phyloP scores from a whole-genome alignment of 2,797 vertebrate genomes.

The Psittacula echo region DNA sequence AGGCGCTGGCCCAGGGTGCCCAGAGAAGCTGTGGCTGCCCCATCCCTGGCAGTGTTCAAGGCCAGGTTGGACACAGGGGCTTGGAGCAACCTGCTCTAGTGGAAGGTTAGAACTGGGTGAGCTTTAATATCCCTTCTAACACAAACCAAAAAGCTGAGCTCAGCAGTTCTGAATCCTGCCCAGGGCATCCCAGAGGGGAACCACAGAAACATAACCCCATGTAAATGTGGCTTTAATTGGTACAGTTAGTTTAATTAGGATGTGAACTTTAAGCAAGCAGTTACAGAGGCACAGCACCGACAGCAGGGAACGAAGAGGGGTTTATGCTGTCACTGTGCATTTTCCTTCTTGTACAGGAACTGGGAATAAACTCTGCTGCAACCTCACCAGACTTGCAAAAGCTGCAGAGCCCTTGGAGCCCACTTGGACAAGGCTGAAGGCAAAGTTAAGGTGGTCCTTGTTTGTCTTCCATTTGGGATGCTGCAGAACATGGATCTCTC shows the following conservation, averaged over 20 bases:
- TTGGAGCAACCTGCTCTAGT: not conserved
- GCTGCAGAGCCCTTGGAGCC: not conserved
- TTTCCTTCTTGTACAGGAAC: not conserved
- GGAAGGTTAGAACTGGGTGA: not conserved
- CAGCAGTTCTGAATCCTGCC: not conserved
- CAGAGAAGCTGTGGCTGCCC: too few species aligned
- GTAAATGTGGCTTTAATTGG: not conserved
- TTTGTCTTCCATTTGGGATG: not conserved
- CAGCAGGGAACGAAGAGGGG: not conserved
- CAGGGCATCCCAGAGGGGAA: not conserved
- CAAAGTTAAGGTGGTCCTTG: not conserved
- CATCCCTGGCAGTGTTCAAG: too few species aligned
- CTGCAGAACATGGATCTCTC: not conserved
- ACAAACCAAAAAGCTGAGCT: not conserved
- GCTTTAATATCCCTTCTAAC: not conserved
- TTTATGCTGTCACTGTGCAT: fast-evolving
- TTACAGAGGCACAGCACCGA: not conserved
- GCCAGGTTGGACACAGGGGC: not conserved
- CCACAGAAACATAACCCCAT: not conserved
- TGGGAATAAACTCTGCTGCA: not conserved
- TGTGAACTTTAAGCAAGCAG: not conserved
- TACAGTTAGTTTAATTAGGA: not conserved
- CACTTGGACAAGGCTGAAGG: not conserved
- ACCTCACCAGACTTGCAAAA: not conserved
- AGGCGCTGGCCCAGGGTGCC: too few species aligned